Evolutionary conservation across 2,113 vertebrate species (phyloP).

Genomic region (Hymenochirus boettgeri): DNA sequence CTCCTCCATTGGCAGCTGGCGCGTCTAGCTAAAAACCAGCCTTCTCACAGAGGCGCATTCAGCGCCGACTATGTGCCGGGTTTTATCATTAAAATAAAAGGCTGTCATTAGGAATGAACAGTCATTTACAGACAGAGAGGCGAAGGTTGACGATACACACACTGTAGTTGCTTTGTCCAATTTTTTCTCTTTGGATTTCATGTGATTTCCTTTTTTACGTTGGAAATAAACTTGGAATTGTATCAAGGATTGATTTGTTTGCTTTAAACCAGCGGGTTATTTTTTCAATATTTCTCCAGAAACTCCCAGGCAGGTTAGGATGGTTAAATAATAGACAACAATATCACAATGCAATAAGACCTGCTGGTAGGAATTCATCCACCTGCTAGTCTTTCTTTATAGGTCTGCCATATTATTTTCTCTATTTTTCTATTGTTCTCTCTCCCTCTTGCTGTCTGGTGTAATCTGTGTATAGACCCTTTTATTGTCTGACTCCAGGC

Average conservation of each 20-base stretch:
- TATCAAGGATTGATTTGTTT: neutral
- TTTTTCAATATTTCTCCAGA: neutral
- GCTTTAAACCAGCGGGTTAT: neutral
- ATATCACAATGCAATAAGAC: neutral
- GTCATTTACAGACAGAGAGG: neutral
- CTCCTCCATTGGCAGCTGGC: conserved; percentile 27
- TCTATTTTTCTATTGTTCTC: no score
- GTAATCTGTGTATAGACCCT: no score
- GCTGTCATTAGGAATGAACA: neutral
- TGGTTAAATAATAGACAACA: no score
- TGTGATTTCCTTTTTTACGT: neutral
- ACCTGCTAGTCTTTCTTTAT: no score
- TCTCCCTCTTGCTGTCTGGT: no score
- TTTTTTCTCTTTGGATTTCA: neutral
- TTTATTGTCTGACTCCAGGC: no score
- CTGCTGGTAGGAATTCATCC: no score
- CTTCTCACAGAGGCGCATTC: conserved; percentile 28
- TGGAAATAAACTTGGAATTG: neutral
- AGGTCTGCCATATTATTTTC: no score
- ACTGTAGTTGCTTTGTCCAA: neutral
- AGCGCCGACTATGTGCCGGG: neutral
- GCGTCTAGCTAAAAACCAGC: neutral
- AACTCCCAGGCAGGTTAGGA: neutral
- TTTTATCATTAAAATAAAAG: conserved; percentile 4
- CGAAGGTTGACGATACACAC: neutral